Base-by-base conservation (phyloP, 1,140 invertebrate genomes). In the Drosophila tropicalis region DNA sequence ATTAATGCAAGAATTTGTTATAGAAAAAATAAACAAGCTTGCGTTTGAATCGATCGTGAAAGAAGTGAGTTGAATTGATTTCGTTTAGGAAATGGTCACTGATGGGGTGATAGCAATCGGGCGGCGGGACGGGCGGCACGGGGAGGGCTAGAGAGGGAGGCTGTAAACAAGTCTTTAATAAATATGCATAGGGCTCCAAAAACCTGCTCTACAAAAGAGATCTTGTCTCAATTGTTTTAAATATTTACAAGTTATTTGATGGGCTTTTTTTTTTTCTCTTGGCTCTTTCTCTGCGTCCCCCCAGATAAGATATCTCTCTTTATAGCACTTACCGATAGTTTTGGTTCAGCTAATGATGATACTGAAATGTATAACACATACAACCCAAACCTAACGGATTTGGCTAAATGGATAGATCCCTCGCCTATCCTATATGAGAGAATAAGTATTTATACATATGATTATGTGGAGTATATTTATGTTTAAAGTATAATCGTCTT, bases 1-100 rank as follows among this genome's bases (percentile, higher is more conserved):
- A 91, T 91, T 91, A 91, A 91, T 91, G 90, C 90, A 91, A 90
- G 90, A 91, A 91, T 91, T 91, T 91, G 87, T 90, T 89, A 89
- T 89, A 89, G 85, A 89, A 89, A 89, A 89, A 84, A 84, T 79
- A 89, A 76, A 89, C 84, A 89, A 89, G 84, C 85, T 90, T 77
- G 71, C 81, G 68, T 89, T 77, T 74, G 84, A 87, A 86, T 81
- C 79, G 82, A 66, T 85, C 74, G 70, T 74, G 63, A 68, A 54
- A 70, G 72, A 77, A 80, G 67, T 80, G 76, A 83, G 83, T 87
- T 77, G 79, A 87, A 89, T 89, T 89, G 79, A 89, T 83, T 83
- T 87, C 84, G 76, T 83, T 87, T 87, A 89, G 77, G 69, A 87
- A 89, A 86, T 89, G 67, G 40, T 39, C 12, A 12, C 10, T 39